Percentiles rank a stretch among this genome's conserved stretches.
Evolutionary conservation across 2,888 invertebrate genomes (phyloP).

Genomic region (Lamellibrachia columna): DNA sequence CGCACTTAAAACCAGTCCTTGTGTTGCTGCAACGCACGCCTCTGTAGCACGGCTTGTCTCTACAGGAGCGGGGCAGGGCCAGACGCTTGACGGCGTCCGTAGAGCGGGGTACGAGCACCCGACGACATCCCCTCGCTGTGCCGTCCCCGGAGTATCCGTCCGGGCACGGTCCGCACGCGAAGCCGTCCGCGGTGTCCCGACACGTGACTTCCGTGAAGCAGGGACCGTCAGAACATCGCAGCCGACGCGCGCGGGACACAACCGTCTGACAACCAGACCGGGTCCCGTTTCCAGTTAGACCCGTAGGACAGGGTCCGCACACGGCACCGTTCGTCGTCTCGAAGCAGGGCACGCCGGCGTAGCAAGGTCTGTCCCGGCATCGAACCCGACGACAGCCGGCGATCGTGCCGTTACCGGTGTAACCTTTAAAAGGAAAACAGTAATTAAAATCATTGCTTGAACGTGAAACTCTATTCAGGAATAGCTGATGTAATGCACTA

Average conservation of each 20-base stretch:
- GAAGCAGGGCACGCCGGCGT: constrained; percentile 66
- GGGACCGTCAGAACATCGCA: constrained; percentile 37
- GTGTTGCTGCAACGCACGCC: constrained; percentile 39
- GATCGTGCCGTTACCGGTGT: constrained; percentile 27
- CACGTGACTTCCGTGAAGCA: constrained; percentile 42
- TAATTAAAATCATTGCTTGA: no score
- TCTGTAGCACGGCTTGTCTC: constrained; percentile 42
- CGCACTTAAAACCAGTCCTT: constrained; percentile 35
- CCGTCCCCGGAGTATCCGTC: constrained; percentile 79
- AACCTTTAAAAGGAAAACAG: neutral
- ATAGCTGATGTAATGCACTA: no score
- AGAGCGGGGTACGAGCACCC: neutral
- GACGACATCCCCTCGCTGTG: constrained; percentile 59
- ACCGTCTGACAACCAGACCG: constrained; percentile 67
- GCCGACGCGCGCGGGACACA: neutral
- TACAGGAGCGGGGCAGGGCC: constrained; percentile 29
- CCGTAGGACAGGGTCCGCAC: constrained; percentile 79
- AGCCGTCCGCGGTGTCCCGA: constrained; percentile 57
- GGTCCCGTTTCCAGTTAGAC: constrained; percentile 78
- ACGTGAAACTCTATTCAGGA: no score
- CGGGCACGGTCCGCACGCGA: constrained; percentile 80
- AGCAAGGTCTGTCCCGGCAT: constrained; percentile 78
- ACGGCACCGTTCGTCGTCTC: constrained; percentile 62
- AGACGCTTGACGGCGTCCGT: neutral
- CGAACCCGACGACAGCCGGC: constrained; percentile 62